Evolutionary conservation across 2,797 vertebrate genomes (phyloP).

Genomic region (Leontopithecus rosalia): DNA sequence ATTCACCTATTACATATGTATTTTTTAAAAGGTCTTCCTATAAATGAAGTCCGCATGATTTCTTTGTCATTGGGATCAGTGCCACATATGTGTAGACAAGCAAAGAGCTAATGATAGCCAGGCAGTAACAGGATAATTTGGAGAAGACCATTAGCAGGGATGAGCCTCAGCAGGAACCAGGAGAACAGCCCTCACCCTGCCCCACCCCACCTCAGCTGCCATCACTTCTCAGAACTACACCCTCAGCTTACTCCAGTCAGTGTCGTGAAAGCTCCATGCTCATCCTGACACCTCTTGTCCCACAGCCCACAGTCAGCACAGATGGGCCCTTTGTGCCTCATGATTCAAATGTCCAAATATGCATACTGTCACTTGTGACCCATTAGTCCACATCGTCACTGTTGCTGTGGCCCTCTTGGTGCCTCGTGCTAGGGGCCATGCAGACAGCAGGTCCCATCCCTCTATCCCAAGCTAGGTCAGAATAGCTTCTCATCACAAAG

Average conservation of each 20-base stretch:
- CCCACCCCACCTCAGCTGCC: neutral
- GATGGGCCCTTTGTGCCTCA: too few species aligned
- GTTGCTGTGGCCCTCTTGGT: neutral
- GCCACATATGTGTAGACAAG: neutral
- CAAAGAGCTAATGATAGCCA: neutral
- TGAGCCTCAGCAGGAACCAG: neutral
- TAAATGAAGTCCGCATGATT: neutral
- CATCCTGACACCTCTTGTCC: neutral
- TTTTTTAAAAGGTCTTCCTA: neutral
- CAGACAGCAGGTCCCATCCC: neutral
- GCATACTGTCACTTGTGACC: too few species aligned
- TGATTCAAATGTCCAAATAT: neutral
- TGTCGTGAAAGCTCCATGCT: too few species aligned
- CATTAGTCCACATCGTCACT: neutral
- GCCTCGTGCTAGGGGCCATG: rapidly evolving
- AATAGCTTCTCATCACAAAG: neutral
- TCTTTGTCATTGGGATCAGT: neutral
- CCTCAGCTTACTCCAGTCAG: neutral
- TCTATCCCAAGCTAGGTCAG: neutral
- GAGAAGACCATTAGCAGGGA: too few species aligned
- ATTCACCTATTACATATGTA: neutral
- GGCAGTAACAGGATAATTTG: neutral
- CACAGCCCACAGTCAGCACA: neutral
- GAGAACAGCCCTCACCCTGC: too few species aligned
- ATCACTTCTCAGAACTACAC: neutral